Conservation (phyloP, 2,113 vertebrate genomes). For the Caloenas nicobarica region DNA sequence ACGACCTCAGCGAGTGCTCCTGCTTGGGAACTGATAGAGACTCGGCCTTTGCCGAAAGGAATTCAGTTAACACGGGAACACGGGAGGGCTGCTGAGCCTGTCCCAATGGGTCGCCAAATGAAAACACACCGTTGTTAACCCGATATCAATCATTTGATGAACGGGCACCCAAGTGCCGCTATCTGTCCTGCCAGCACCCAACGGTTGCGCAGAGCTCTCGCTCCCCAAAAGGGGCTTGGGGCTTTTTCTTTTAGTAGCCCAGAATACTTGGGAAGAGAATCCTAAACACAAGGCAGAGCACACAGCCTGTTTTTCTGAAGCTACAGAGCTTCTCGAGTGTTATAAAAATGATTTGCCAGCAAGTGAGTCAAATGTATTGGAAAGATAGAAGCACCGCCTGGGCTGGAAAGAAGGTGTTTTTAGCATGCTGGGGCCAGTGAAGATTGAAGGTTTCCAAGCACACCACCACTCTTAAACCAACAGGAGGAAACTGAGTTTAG, state of each 20-base stretch:
- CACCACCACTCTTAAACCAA: slow-evolving; percentile 19
- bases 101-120: neutral
- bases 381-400: neutral
- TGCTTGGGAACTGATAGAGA: neutral
- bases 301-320: slow-evolving; percentile 19
- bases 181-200: neutral
- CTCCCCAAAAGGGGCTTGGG: neutral
- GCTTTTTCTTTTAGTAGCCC: neutral
- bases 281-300: neutral
- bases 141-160: rapidly evolving
- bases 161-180: neutral
- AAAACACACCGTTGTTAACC: neutral
- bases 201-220: rapidly evolving
- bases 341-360: neutral
- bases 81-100: neutral
- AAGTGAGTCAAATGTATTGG: neutral
- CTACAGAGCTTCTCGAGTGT: slow-evolving; percentile 6
- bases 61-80: neutral
- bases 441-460: slow-evolving; percentile 29
- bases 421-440: neutral
- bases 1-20: neutral
- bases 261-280: neutral
- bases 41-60: neutral
- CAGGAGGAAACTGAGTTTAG: slow-evolving; percentile 50
- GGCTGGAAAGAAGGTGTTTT: slow-evolving; percentile 23